Evolutionary conservation across 2,888 invertebrate genomes (phyloP), one percentile per base, ranked within the genome.

Genomic region (Hartigia nigra): DNA sequence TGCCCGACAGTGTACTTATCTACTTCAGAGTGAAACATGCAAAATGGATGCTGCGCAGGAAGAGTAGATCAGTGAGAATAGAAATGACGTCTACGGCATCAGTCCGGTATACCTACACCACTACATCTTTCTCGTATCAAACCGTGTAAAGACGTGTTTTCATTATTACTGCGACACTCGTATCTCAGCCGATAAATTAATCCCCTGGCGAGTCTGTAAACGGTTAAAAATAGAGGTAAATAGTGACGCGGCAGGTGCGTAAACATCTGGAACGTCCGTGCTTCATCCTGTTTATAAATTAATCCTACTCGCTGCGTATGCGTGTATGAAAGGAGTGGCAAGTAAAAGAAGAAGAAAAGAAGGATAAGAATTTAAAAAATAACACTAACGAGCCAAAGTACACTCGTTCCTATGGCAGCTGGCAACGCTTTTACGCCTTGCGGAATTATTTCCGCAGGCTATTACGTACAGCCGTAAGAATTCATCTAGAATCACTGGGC

Each of bases 241-340:
- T 36, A 39, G 55, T 76, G 74, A 76, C 74, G 32, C 12, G 72
- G 75, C 83, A 83, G 83, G 83, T 83, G 84, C 80, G 78, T 75
- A 78, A 83, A 83, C 83, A 83, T 83, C 83, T 83, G 84, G 79
- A 80, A 70, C n/a, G 12, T 37, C 82, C 82, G 77, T 81, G 77
- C 76, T 70, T 81, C 81, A 14, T 35, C 31, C 31, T 69, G 74
- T 80, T 78, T 70, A 74, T 36, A 74, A 80, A 80, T 76, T 80
- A 80, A 80, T 80, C 32, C 76, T 69, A 4, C 72, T 12, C 32
- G 4, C 12, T n/a, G 4, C 31, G 32, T 34, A 32, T 34, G 72
- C 14, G 72, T 12, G 72, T 2, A 2, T 55, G 23, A 23, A 55
- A 23, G 9, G 23, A 2, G 23, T 9, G 1, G 5, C 0, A 39